phyloP scores from a whole-genome alignment of 2,797 vertebrate species.

The Columba guinea region DNA sequence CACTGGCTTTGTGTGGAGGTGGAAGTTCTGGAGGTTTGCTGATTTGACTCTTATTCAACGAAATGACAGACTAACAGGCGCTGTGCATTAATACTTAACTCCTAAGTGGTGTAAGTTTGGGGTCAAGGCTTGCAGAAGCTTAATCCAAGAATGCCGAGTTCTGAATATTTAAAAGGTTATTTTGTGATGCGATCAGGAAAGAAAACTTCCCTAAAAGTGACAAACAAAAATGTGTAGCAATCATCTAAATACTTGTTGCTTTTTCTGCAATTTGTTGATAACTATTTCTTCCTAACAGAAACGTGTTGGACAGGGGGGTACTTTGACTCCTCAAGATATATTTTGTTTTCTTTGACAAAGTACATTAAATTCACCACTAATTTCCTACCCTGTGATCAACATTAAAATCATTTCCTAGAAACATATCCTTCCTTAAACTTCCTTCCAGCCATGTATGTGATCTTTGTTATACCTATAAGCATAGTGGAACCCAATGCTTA shows the following conservation, averaged over 20 bases:
- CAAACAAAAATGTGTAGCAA: neutral
- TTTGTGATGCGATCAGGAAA: neutral
- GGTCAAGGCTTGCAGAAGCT: neutral
- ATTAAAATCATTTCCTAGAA: neutral
- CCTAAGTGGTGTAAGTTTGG: neutral
- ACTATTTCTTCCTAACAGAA: neutral
- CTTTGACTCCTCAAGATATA: neutral
- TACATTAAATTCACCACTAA: neutral
- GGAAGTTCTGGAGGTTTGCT: neutral
- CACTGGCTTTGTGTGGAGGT: neutral
- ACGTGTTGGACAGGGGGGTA: neutral
- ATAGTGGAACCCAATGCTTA: neutral
- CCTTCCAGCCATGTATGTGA: neutral
- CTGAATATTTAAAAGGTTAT: neutral
- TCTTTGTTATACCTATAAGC: neutral
- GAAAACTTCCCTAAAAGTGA: neutral
- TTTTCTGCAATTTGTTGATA: neutral
- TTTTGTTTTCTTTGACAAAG: slow-evolving; percentile 4
- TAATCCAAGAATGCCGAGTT: neutral
- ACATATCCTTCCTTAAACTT: neutral
- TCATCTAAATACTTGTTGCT: neutral
- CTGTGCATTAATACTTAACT: neutral
- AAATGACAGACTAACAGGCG: neutral
- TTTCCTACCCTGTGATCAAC: neutral
- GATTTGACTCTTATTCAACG: neutral